A percentile compares a stretch with the other conserved stretches of the same genome.
These are phyloP conservation scores for Drosophila recens DNA, from an alignment of 2,888 invertebrate genomes.

Conservation along the genomic window DNA sequence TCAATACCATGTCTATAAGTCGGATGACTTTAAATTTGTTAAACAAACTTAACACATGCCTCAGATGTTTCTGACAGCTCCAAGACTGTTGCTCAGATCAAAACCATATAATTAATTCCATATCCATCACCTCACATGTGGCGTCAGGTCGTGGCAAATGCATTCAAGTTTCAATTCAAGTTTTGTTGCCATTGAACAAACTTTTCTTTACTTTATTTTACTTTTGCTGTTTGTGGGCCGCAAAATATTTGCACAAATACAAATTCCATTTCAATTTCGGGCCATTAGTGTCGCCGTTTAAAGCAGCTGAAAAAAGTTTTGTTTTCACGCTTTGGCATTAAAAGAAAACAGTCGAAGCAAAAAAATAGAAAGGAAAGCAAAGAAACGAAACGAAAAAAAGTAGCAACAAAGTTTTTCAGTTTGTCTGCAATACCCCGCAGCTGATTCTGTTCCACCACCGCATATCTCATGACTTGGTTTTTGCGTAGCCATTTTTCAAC, in stretches of 20 bases:
- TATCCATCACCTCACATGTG: constrained; percentile 23
- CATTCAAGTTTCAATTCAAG: no score
- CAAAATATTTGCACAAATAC: constrained; percentile 68
- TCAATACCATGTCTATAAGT: background rate
- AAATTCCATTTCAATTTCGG: constrained; percentile 75
- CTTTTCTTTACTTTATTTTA: constrained; percentile 33
- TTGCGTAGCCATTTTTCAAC: constrained; percentile 49
- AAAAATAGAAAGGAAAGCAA: constrained; percentile 34
- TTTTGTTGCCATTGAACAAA: constrained; percentile 20
- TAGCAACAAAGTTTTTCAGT: constrained; percentile 57
- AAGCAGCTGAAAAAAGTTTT: constrained; percentile 67
- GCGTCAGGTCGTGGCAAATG: constrained; percentile 18
- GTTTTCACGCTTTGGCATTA: constrained; percentile 69
- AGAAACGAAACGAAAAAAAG: constrained; percentile 39
- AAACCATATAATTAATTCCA: constrained; percentile 18
- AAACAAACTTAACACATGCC: background rate
- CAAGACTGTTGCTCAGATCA: background rate
- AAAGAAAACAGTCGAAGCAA: constrained; percentile 58
- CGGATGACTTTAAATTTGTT: background rate
- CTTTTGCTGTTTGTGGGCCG: constrained; percentile 20
- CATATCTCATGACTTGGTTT: constrained; percentile 2
- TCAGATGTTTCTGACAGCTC: background rate
- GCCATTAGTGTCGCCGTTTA: constrained; percentile 77
- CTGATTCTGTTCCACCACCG: constrained; percentile 2
- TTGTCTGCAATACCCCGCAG: constrained; percentile 44